phyloP scores from a whole-genome alignment of 2,888 invertebrate species.

The Subacronicta megacephala region DNA sequence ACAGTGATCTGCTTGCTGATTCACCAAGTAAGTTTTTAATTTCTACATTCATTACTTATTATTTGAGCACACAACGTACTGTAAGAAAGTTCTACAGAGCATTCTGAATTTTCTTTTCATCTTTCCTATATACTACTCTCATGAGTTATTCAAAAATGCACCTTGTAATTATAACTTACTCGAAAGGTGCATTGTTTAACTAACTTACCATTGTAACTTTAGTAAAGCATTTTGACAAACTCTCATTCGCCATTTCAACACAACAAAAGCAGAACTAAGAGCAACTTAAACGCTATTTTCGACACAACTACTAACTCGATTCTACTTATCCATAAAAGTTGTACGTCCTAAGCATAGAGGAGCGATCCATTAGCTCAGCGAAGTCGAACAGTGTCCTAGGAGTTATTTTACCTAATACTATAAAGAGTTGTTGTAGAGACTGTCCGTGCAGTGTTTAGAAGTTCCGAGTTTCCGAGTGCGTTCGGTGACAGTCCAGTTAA shows the following conservation, averaged over 20 bases:
- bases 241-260: conserved; percentile 62
- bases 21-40: conserved; percentile 93
- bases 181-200: conserved; percentile 27
- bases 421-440: conserved; percentile 81
- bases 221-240: conserved; percentile 55
- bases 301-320: conserved; percentile 79
- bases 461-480: conserved; percentile 79
- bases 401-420: conserved; percentile 84
- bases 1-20: conserved; percentile 93
- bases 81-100: no score
- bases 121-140: no score
- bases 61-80: no score
- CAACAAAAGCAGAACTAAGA: conserved; percentile 69
- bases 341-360: conserved; percentile 79
- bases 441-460: conserved; percentile 73
- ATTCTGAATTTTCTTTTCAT: no score
- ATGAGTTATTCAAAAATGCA: not conserved
- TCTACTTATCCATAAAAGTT: conserved; percentile 86
- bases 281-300: conserved; percentile 79
- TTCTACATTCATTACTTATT: no score
- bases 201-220: conserved; percentile 40
- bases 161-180: conserved; percentile 6
- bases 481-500: conserved; percentile 70
- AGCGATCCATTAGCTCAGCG: conserved; percentile 83
- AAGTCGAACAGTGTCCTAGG: conserved; percentile 82